phyloP scores from a whole-genome alignment of 2,113 vertebrate genomes.

The Poeciliopsis prolifica region DNA sequence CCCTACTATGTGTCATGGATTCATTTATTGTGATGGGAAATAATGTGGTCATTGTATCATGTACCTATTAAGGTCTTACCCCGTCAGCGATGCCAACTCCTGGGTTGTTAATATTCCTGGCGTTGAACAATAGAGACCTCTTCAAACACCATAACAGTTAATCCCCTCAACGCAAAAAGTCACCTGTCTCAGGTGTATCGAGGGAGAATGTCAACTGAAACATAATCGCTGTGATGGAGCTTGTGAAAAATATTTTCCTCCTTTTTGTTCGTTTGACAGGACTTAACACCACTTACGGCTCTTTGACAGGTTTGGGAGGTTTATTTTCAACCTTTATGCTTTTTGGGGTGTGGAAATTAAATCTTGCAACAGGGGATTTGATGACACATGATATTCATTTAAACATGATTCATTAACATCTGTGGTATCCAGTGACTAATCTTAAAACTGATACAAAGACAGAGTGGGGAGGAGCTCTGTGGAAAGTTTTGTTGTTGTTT shows the following conservation, averaged over 20 bases:
- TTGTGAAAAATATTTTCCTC: slow-evolving; percentile 63
- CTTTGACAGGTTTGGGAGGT: slow-evolving; percentile 60
- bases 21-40: slow-evolving; percentile 61
- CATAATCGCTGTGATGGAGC: slow-evolving; percentile 66
- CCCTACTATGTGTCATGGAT: slow-evolving; percentile 20
- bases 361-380: slow-evolving; percentile 67
- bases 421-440: slow-evolving; percentile 76
- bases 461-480: slow-evolving; percentile 31
- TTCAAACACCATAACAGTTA: slow-evolving; percentile 74
- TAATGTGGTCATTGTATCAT: slow-evolving; percentile 50
- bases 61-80: slow-evolving; percentile 28
- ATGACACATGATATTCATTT: slow-evolving; percentile 74
- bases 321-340: slow-evolving; percentile 64
- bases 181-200: slow-evolving; percentile 77
- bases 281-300: slow-evolving; percentile 66
- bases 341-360: slow-evolving; percentile 71
- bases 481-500: slow-evolving; percentile 19
- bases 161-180: slow-evolving; percentile 74
- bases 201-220: slow-evolving; percentile 80
- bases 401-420: slow-evolving; percentile 70
- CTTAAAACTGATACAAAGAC: slow-evolving; percentile 66
- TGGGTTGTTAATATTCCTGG: slow-evolving; percentile 73
- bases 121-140: slow-evolving; percentile 68
- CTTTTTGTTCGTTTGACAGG: slow-evolving; percentile 74
- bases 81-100: slow-evolving; percentile 53